A percentile compares a stretch with the other conserved stretches of the same genome.
Evolutionary conservation across 2,113 vertebrate genomes (phyloP).

Genomic region (Bubo bubo): DNA sequence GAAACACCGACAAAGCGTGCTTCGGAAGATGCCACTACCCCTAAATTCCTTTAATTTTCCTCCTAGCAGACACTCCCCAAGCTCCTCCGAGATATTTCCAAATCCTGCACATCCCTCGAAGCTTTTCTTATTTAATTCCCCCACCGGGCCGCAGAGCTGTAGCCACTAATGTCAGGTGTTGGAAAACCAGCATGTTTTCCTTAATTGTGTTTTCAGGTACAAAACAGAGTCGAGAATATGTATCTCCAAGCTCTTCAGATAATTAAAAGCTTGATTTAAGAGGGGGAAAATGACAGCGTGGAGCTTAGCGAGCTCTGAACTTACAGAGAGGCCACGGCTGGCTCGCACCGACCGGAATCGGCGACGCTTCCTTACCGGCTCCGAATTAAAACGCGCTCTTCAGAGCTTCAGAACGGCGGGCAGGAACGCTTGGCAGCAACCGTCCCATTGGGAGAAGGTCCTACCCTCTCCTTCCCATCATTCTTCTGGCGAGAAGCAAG

Average conservation of each 20-base stretch:
- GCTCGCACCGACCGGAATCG: background rate
- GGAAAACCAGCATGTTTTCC: background rate
- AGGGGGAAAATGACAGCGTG: accelerated
- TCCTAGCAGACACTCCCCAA: no score
- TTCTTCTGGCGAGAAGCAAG: background rate
- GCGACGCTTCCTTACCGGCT: background rate
- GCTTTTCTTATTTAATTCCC: background rate
- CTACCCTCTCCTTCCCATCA: no score
- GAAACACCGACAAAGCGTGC: accelerated
- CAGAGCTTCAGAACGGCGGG: background rate
- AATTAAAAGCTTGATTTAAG: background rate
- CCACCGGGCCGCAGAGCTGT: no score
- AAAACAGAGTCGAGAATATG: accelerated
- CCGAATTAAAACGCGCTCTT: background rate
- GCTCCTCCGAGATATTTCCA: background rate
- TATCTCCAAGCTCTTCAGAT: background rate
- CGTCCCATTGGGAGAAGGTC: background rate
- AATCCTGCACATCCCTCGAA: background rate
- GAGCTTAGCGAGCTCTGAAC: background rate
- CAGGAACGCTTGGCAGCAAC: background rate
- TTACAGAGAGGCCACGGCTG: background rate
- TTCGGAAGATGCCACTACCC: background rate
- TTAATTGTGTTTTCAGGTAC: background rate
- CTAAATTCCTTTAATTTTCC: background rate
- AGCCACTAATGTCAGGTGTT: background rate